Evolutionary conservation across 1,140 invertebrate species (phyloP), one percentile per base, ranked within the genome.

Genomic region (Leptonema lineaticorne): DNA sequence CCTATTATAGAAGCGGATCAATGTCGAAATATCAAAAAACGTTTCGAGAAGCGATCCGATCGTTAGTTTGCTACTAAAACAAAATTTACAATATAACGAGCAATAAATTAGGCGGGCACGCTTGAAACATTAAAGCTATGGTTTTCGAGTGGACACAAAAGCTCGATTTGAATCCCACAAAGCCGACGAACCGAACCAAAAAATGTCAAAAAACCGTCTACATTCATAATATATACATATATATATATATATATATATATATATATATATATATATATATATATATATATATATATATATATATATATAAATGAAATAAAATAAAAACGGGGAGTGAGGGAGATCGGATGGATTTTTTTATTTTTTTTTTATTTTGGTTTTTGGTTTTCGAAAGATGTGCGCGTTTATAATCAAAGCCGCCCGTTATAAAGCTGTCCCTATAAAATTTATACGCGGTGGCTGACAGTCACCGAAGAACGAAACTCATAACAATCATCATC

Each of bases 381-480:
- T n/a, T n/a, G n/a, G n/a, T n/a, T n/a, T n/a, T n/a, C n/a, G n/a
- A n/a, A n/a, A n/a, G 29, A 33, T 45, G 4, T 14, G 37, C 4
- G 37, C 4, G 14, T 14, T 68, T 68, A 69, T 67, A 72, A 72
- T 72, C 70, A 72, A 69, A 69, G 60, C 33, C 64, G 11, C 26
- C 22, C 67, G 63, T 63, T 59, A 59, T 72, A 72, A 72, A 72
- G 63, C 70, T 72, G 70, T 72, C 70, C 27, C 64, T 67, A 66
- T 72, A 69, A 72, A 69, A 72, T 72, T 72, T 72, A 72, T 72
- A 69, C 65, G 60, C 59, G 65, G 65, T 28, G 56, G 56, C 58
- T 65, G 70, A 71, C 67, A 71, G 67, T 66, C 63, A 16, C 59
- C 50, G 28, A 37, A 59, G 28, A 59, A 24, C 57, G 16, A 59